phyloP scores from a whole-genome alignment of 2,888 invertebrate species.

The Antheraea yamamai region DNA sequence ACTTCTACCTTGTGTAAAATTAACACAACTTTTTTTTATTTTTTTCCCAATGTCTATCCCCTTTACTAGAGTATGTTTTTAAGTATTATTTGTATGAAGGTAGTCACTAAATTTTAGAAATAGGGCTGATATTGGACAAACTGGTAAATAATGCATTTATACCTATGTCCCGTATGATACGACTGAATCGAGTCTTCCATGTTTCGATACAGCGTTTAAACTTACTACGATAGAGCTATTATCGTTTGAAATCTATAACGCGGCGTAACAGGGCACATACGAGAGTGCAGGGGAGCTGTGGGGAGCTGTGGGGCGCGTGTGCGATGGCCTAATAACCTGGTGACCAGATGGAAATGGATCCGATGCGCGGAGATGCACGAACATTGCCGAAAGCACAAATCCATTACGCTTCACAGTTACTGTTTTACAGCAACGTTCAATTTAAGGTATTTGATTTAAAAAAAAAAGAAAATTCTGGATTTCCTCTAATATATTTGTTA shows the following conservation, averaged over 20 bases:
- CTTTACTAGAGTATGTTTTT: too few relatives aligned
- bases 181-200: not conserved
- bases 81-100: too few relatives aligned
- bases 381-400: slow-evolving; percentile 13
- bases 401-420: not conserved
- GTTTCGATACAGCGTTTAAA: not conserved
- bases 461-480: too few relatives aligned
- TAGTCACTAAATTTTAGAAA: too few relatives aligned
- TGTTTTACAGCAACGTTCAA: not conserved
- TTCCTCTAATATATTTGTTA: too few relatives aligned
- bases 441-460: too few relatives aligned
- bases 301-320: slow-evolving; percentile 37
- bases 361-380: slow-evolving; percentile 25
- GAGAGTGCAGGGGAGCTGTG: slow-evolving; percentile 19
- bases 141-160: too few relatives aligned
- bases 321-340: slow-evolving; percentile 45
- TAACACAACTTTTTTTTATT: too few relatives aligned
- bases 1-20: too few relatives aligned
- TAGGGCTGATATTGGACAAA: too few relatives aligned
- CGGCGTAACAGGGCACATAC: not conserved
- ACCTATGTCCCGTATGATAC: too few relatives aligned
- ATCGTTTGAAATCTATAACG: slow-evolving; percentile 24
- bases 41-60: too few relatives aligned
- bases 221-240: not conserved
- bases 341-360: slow-evolving; percentile 33